Base-by-base conservation (phyloP, 2,888 invertebrate species). In the Nebria salina region DNA sequence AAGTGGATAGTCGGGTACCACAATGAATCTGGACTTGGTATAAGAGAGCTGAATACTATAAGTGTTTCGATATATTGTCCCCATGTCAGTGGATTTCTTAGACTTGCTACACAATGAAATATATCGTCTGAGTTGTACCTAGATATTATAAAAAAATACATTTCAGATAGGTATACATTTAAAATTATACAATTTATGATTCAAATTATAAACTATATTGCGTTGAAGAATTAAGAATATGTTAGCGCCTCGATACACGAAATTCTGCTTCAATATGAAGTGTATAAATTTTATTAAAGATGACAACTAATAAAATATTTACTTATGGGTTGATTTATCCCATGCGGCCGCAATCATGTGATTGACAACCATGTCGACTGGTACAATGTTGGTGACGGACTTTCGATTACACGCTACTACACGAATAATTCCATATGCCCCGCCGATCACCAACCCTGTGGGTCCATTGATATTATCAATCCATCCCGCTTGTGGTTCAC, bases 51-150 rank as follows among this genome's bases (percentile, higher is more conserved):
- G 81, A 92, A 90, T 83, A 90, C 91, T 25, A 89, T 87, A 79
- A 92, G 92, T 83, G 90, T 86, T 0, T 90, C 89, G 26, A 93
- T 92, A 80, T 93, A 90, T 25, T 93, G 88, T 0, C 92, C 92
- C 95, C 96, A 97, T 0, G 93, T 94, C 77, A 96, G 89, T 0
- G 95, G 94, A 85, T 96, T 96, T 84, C 95, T 92, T 1, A 92
- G 91, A 0, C 96, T 95, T 0, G 96, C 94, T 0, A 95, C 95
- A 88, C 93, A 95, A 89, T 97, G 96, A 89, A 95, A 96, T 83
- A 97, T 93, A 0, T 34, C 42, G 15, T 15, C 8, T 34, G 26
- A n/a, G 13, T 73, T 9, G 20, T 73, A 15, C 0, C 73, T 73
- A 15, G 26, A 73, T 26, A 11, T 11, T 2, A 41, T 42, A 68